A percentile compares a stretch with the other conserved stretches of the same genome.
Evolutionary conservation across 23 tunicate species (phyloP).

Genomic region (Ciona savignyi): DNA sequence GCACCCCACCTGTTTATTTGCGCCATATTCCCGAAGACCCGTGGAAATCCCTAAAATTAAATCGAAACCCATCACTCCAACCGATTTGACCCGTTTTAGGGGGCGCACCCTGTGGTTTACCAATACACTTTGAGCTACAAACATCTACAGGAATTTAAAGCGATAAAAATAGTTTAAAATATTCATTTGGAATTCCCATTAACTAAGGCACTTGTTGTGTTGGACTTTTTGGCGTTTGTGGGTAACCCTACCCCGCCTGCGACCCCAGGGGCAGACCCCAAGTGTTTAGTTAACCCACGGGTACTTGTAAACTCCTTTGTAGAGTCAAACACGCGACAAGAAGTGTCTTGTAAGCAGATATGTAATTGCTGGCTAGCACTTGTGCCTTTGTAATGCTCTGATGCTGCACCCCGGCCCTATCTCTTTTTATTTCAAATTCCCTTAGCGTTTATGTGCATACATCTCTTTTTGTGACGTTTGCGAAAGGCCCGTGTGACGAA

Average conservation of each 20-base stretch:
- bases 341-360: not conserved
- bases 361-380: not conserved
- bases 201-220: too few relatives aligned
- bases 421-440: too few relatives aligned
- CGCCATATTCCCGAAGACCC: too few relatives aligned
- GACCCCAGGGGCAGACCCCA: not conserved
- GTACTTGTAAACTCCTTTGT: not conserved
- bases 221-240: not conserved
- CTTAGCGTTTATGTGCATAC: not conserved
- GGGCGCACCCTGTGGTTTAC: too few relatives aligned
- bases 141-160: too few relatives aligned
- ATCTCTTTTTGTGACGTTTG: not conserved
- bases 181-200: too few relatives aligned
- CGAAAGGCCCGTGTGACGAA: not conserved
- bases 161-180: too few relatives aligned
- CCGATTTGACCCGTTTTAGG: too few relatives aligned
- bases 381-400: not conserved
- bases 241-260: not conserved
- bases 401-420: not conserved
- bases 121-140: too few relatives aligned
- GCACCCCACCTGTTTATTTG: too few relatives aligned
- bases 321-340: not conserved
- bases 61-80: too few relatives aligned
- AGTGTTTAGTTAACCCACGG: not conserved
- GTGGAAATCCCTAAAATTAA: too few relatives aligned